Conservation (phyloP, 2,113 vertebrate genomes). For the Neotoma lepida region DNA sequence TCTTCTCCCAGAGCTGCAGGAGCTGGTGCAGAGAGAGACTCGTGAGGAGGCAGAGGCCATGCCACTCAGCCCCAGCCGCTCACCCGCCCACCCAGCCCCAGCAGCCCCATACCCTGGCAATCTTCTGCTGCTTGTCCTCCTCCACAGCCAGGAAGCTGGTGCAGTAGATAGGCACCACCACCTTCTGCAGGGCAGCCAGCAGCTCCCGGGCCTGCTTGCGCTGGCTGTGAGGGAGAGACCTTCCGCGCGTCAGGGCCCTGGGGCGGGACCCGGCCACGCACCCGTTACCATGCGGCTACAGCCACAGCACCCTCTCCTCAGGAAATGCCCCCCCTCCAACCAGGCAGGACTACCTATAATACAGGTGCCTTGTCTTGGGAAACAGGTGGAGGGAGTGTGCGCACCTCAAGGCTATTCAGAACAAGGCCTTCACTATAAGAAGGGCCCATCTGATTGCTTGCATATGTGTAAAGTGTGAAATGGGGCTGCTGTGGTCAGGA, state of each 20-base stretch:
- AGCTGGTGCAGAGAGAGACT: slow-evolving; percentile 84
- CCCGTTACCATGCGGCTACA: slow-evolving; percentile 75
- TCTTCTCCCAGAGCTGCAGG: slow-evolving; percentile 98
- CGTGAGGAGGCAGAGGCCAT: not conserved
- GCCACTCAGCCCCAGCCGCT: accelerated
- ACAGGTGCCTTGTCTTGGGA: not conserved
- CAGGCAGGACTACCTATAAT: not conserved
- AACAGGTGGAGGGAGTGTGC: not conserved
- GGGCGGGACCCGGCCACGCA: slow-evolving; percentile 76
- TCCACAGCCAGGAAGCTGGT: slow-evolving; percentile 98
- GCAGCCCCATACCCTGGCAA: slow-evolving; percentile 89
- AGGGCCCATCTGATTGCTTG: not conserved
- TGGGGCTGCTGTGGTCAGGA: not conserved
- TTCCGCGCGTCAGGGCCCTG: slow-evolving; percentile 79
- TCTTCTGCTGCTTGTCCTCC: slow-evolving; percentile 99
- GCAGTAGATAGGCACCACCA: slow-evolving; percentile 98
- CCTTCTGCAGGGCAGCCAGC: slow-evolving; percentile 96
- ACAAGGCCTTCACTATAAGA: not conserved
- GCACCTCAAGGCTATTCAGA: not conserved
- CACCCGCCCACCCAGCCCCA: not conserved
- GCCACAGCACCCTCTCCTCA: slow-evolving; percentile 70
- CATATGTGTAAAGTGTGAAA: too few relatives aligned
- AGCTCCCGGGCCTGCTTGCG: slow-evolving; percentile 97
- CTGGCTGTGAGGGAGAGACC: slow-evolving; percentile 88
- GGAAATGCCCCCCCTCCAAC: slow-evolving; percentile 59